Base-by-base conservation (phyloP, 2,888 invertebrate species). In the Cryptocephalus primarius region DNA sequence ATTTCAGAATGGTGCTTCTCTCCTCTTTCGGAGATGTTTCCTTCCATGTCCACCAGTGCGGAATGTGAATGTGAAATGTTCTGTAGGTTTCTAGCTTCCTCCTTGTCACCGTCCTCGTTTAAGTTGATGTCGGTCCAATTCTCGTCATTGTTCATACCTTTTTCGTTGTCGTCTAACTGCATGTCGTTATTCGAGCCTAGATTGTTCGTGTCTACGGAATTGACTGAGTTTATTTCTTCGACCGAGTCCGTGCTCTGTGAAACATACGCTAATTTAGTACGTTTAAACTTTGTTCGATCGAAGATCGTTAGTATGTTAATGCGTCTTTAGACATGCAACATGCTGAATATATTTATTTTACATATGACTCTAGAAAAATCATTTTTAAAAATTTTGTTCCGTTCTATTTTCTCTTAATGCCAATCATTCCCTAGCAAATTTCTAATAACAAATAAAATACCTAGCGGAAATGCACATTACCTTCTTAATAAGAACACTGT, bases 41-140 rank as follows among this genome's bases (percentile, higher is more conserved):
- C 85, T 56, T 85, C 85, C 57, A 78, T 79, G 60, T 85, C 85
- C 40, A 82, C 69, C 8, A 75, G 71, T 47, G 77, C 69, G 36
- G 70, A 70, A 42, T 78, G 79, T 0, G 72, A 68, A 55, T 75
- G 75, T 8, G 73, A 66, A 56, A 75, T 75, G 55, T 72, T 83
- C 61, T 73, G 83, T 63, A 63, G 77, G 55, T 78, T 78, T 51
- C 76, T 67, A 31, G 73, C 68, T 54, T 76, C 77, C 51, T 74
- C 73, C 32, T 72, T 66, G 50, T 78, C 78, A 1, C 79, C 79
- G 49, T 90, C 91, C 65, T 92, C 91, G 63, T 92, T 91, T 43
- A 92, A 73, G 67, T 91, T 92, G 38, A 92, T 91, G 63, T 92
- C 91, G 1, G 91, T 91, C 92, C 92, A 92, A 42, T 88, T 89